Conservation (phyloP, 2,888 invertebrate genomes). For the Meteorus colon region DNA sequence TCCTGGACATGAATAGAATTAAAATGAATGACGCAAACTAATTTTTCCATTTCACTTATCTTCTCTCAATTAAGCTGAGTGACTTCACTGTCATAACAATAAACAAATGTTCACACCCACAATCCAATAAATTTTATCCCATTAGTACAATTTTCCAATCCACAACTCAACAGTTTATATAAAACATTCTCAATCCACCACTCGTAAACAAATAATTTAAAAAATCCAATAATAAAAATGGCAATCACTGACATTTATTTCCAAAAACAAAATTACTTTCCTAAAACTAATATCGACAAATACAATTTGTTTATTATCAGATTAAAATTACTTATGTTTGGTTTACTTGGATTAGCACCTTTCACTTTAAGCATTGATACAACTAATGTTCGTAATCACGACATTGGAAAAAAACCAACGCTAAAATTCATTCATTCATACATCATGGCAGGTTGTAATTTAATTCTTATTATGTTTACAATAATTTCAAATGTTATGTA, state of each 20-base stretch:
- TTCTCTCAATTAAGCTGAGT: no score
- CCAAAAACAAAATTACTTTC: background rate
- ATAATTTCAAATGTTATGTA: constrained; percentile 23
- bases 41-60: no score
- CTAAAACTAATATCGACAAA: background rate
- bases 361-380: background rate
- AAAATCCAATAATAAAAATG: background rate
- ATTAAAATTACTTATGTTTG: constrained; percentile 25
- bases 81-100: background rate
- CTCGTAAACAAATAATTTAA: background rate
- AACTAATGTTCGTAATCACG: background rate
- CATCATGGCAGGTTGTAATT: constrained; percentile 48
- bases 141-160: no score
- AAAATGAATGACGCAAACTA: no score
- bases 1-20: background rate
- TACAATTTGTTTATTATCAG: constrained; percentile 14
- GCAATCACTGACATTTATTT: background rate
- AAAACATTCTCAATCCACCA: no score
- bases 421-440: constrained; percentile 40
- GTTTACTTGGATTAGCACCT: constrained; percentile 42
- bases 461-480: constrained; percentile 26
- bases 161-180: no score
- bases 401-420: background rate
- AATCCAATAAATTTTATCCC: no score
- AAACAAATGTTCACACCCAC: background rate